Evolutionary conservation across 1,140 invertebrate species (phyloP).

Genomic region (Drosophila ironensis): DNA sequence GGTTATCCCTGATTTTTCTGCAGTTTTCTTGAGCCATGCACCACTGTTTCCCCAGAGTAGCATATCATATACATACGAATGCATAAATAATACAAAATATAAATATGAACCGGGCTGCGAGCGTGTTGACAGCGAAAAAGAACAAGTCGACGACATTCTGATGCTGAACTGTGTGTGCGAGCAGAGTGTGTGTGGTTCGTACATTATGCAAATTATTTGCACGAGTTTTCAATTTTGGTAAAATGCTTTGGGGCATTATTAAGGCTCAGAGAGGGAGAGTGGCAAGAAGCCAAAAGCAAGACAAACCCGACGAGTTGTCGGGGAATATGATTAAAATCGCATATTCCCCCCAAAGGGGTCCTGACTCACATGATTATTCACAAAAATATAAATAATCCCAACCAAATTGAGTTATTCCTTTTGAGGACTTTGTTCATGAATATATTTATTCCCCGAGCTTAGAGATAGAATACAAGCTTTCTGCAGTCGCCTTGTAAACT

Average conservation of each 20-base stretch:
- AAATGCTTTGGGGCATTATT: constrained; percentile 71
- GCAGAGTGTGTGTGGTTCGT: constrained; percentile 20
- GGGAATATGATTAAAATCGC: constrained; percentile 71
- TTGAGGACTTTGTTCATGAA: constrained; percentile 7
- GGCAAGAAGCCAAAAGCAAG: constrained; percentile 18
- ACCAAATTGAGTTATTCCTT: constrained; percentile 50
- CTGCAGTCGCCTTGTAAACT: constrained; percentile 2
- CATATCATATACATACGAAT: constrained; percentile 53
- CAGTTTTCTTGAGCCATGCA: too few species aligned
- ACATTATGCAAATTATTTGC: constrained; percentile 77
- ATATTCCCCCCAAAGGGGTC: constrained; percentile 43
- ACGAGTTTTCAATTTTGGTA: constrained; percentile 76
- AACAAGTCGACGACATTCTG: constrained; percentile 1
- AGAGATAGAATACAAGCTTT: constrained; percentile 39
- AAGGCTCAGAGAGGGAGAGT: constrained; percentile 16
- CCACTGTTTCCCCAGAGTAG: constrained; percentile 6
- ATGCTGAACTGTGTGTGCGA: not conserved
- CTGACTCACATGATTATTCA: constrained; percentile 27
- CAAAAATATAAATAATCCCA: too few species aligned
- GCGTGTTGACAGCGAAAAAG: constrained; percentile 34
- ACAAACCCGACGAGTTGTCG: constrained; percentile 19
- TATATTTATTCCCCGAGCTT: not conserved
- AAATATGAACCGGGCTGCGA: constrained; percentile 54
- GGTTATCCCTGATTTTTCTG: not conserved
- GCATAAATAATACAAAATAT: constrained; percentile 72